A percentile compares a stretch with the other conserved stretches of the same genome.
phyloP scores from a whole-genome alignment of 2,113 vertebrate species.

The Ciconia stormi region DNA sequence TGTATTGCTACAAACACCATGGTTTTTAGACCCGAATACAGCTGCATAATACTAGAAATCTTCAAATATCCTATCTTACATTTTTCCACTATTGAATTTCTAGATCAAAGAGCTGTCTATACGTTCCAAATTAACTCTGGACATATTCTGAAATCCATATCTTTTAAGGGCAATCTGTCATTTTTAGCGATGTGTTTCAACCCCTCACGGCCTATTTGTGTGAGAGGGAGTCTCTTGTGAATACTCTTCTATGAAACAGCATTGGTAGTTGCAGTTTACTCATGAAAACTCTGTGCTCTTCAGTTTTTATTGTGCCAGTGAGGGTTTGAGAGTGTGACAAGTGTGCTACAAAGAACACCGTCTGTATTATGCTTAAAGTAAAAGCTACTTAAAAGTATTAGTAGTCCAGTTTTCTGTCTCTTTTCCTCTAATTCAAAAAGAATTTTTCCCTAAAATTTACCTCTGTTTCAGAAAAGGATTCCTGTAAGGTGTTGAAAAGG shows the following conservation, averaged over 20 bases:
- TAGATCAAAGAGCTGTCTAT: not conserved
- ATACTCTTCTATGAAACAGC: not conserved
- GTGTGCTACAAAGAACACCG: accelerated
- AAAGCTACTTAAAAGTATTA: not conserved
- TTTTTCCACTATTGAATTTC: not conserved
- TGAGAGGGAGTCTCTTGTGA: not conserved
- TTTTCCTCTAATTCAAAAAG: not conserved
- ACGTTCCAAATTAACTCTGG: not conserved
- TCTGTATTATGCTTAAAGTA: not conserved
- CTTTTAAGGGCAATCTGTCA: not conserved
- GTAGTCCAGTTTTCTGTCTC: not conserved
- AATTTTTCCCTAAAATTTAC: not conserved
- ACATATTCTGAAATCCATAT: not conserved
- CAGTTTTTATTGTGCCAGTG: not conserved
- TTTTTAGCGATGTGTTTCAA: not conserved
- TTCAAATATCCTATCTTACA: not conserved
- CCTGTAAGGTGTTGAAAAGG: not conserved
- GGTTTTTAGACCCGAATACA: not conserved
- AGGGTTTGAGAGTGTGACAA: not conserved
- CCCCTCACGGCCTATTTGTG: accelerated
- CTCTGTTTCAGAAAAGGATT: not conserved
- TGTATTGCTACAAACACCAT: not conserved
- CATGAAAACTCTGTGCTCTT: constrained; percentile 7
- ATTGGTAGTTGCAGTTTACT: not conserved
- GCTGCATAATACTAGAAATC: not conserved